Conservation (phyloP, 53 echinoderm and acorn worm species). For the Antedon mediterranea region DNA sequence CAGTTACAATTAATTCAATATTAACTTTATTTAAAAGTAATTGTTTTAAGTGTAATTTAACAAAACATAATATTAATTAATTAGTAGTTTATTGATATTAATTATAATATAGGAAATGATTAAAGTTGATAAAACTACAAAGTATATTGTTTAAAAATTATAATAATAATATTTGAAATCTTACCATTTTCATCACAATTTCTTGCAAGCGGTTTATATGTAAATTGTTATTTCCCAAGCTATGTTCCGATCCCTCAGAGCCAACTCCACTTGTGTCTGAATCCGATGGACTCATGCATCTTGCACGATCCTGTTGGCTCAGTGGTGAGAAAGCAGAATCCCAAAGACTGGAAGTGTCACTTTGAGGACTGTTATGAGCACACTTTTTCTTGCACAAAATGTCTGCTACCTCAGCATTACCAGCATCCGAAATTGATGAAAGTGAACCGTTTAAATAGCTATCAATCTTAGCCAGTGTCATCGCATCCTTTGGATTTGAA, state of each 20-base stretch:
- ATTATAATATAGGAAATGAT: too few species aligned
- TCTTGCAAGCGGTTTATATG: not conserved
- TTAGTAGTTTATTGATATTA: too few species aligned
- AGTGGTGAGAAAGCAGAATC: conserved; percentile 69
- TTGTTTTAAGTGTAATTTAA: too few species aligned
- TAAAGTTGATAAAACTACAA: too few species aligned
- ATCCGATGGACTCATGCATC: conserved; percentile 72
- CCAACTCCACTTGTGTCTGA: conserved; percentile 91
- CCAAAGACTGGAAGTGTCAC: conserved; percentile 59
- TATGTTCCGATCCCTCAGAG: conserved; percentile 13
- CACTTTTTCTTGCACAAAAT: conserved; percentile 4
- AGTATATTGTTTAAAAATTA: too few species aligned
- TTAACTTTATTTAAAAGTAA: too few species aligned
- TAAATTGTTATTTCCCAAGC: not conserved
- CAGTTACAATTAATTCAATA: too few species aligned
- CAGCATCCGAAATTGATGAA: conserved; percentile 15
- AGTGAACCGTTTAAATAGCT: conserved; percentile 66
- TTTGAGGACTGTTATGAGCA: conserved; percentile 37
- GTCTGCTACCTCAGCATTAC: conserved; percentile 1
- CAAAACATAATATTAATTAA: too few species aligned
- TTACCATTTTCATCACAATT: not conserved
- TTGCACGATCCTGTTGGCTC: conserved; percentile 14
- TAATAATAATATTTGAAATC: too few species aligned
- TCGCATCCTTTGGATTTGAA: conserved; percentile 89
- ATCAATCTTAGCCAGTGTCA: conserved; percentile 86